These are phyloP conservation scores for Anser brachyrhynchus DNA, from an alignment of 2,113 vertebrate genomes.

Conservation along the genomic window DNA sequence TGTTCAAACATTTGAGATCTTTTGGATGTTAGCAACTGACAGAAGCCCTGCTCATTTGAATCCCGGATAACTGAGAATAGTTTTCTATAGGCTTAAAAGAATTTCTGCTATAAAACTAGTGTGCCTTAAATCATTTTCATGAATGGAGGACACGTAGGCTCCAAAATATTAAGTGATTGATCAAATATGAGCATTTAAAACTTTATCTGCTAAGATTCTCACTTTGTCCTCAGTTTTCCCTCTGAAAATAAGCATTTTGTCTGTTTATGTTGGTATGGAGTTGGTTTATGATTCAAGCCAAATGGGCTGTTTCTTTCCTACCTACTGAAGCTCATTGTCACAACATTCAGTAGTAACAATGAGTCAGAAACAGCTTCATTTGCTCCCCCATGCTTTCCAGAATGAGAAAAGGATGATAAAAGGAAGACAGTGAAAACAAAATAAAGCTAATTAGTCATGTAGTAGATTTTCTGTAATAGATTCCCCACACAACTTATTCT, in stretches of 20 bases:
- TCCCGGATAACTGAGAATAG: background rate
- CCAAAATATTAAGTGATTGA: background rate
- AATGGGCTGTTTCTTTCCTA: background rate
- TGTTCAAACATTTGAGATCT: background rate
- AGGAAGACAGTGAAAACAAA: background rate
- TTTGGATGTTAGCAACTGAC: background rate
- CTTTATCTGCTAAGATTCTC: background rate
- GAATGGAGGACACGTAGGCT: background rate
- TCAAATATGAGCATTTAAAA: background rate
- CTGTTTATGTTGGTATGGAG: accelerated
- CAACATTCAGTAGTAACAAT: background rate
- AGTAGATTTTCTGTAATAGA: background rate
- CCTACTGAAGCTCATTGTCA: background rate
- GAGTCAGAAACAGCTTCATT: background rate
- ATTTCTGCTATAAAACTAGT: background rate
- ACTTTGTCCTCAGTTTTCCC: background rate
- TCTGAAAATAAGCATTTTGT: background rate
- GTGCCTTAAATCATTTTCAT: background rate
- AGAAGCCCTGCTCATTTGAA: background rate
- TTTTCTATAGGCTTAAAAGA: background rate
- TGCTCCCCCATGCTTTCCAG: background rate
- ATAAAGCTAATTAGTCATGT: background rate
- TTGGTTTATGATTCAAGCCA: background rate
- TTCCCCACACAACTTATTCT: background rate
- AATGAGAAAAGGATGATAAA: background rate